Percentiles rank a stretch among this genome's conserved stretches.
Conservation (phyloP, 92 coral and sea anemone species). For the Zoanthus solanderi region DNA sequence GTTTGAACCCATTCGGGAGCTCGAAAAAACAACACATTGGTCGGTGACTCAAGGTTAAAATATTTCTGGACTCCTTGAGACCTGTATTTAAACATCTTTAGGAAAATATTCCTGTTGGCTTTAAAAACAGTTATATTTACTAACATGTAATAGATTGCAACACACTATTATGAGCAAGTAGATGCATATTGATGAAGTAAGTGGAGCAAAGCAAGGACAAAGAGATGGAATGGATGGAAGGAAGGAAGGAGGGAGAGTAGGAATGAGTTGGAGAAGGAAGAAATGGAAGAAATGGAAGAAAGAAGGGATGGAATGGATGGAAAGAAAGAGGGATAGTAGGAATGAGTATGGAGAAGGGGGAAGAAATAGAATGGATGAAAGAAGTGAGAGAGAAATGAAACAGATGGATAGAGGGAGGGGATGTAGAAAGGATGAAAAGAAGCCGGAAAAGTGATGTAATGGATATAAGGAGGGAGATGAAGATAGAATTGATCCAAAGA, state of each 20-base stretch:
- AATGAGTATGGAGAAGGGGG: not conserved
- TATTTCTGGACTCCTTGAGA: no score
- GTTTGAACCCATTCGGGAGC: constrained; percentile 97
- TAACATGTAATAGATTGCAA: no score
- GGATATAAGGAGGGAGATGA: no score
- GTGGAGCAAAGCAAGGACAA: not conserved
- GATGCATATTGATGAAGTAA: not conserved
- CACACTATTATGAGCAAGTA: not conserved
- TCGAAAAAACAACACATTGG: constrained; percentile 84
- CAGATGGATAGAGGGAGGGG: not conserved
- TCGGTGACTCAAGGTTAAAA: constrained; percentile 71
- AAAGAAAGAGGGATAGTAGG: not conserved
- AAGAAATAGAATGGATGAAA: not conserved
- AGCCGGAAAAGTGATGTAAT: no score
- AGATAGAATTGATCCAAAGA: no score
- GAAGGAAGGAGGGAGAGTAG: not conserved
- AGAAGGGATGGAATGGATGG: not conserved
- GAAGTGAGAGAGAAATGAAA: not conserved
- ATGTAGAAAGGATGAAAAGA: not conserved
- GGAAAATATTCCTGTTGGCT: no score
- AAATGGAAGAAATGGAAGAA: not conserved
- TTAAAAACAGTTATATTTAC: no score
- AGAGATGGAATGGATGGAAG: not conserved
- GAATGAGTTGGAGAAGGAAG: not conserved
- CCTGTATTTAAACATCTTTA: not conserved